These are phyloP conservation scores for Drosophila longiperda DNA, from an alignment of 2,888 invertebrate genomes.

Conservation along the genomic window DNA sequence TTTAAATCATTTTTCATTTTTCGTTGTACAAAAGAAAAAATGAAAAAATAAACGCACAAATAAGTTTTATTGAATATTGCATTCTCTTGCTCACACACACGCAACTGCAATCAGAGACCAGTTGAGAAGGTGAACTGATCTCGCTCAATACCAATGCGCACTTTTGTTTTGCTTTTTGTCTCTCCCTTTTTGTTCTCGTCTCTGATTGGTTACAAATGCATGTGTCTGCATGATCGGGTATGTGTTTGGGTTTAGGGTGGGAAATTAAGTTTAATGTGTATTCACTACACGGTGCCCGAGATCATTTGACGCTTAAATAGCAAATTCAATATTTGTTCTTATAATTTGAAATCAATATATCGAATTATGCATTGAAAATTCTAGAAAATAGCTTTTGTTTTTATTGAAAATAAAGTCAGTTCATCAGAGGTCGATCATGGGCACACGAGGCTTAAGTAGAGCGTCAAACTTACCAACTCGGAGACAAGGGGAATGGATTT, in stretches of 20 bases:
- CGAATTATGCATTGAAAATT: neutral
- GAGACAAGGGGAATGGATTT: constrained; percentile 99
- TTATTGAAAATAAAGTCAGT: neutral
- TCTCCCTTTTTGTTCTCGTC: neutral
- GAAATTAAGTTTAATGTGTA: neutral
- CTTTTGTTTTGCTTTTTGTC: neutral
- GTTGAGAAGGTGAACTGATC: neutral
- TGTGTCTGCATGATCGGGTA: neutral
- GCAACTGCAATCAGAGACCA: neutral
- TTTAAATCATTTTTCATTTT: constrained; percentile 58
- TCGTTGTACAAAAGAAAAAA: constrained; percentile 54
- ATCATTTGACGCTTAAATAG: neutral
- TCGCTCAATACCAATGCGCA: neutral
- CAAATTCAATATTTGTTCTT: neutral
- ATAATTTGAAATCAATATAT: too few species aligned
- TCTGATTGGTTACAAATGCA: neutral
- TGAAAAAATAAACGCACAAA: neutral
- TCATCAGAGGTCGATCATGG: neutral
- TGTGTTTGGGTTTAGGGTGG: neutral
- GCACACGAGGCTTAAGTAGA: neutral
- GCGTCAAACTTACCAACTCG: constrained; percentile 94
- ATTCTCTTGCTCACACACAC: neutral
- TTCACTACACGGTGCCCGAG: neutral
- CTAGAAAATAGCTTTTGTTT: neutral
- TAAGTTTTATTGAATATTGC: constrained; percentile 3